Percentiles rank a stretch among this genome's conserved stretches.
phyloP scores from a whole-genome alignment of 2,888 invertebrate species.

The Neoascia interrupta region DNA sequence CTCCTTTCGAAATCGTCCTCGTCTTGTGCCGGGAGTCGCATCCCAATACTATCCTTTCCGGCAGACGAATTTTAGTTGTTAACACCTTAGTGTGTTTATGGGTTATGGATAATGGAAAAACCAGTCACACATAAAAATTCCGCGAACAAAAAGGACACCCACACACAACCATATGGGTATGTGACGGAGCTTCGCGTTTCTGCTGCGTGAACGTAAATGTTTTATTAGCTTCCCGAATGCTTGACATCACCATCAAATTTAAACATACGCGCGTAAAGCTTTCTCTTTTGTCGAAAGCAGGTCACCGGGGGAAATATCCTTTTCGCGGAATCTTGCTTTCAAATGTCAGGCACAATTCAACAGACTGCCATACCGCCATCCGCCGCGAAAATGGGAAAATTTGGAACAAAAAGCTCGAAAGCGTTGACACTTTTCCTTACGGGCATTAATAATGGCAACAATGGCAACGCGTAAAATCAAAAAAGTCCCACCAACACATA shows the following conservation, averaged over 20 bases:
- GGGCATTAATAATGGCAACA: slow-evolving; percentile 7
- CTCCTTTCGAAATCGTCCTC: background rate
- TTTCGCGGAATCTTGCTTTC: slow-evolving; percentile 11
- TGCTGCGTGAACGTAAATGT: slow-evolving; percentile 27
- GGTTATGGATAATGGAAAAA: slow-evolving; percentile 34
- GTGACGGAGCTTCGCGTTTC: slow-evolving; percentile 19
- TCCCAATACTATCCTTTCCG: no score
- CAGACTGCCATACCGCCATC: background rate
- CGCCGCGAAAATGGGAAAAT: background rate
- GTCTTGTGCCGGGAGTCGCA: slow-evolving; percentile 5
- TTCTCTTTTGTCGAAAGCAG: slow-evolving; percentile 1
- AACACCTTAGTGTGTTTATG: slow-evolving; percentile 20
- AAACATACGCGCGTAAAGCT: slow-evolving; percentile 28
- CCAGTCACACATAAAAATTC: slow-evolving; percentile 37
- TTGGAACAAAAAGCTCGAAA: slow-evolving; percentile 30
- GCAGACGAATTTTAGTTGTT: slow-evolving; percentile 13
- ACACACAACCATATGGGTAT: background rate
- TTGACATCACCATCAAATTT: slow-evolving; percentile 71
- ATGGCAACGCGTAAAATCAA: slow-evolving; percentile 14
- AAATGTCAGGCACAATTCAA: slow-evolving; percentile 4
- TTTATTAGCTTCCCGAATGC: slow-evolving; percentile 46
- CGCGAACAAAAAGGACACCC: slow-evolving; percentile 11
- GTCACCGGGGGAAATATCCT: slow-evolving; percentile 35
- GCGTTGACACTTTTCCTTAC: slow-evolving; percentile 5
- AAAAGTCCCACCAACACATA: slow-evolving; percentile 4